Base-by-base conservation (phyloP, 2,797 vertebrate genomes). In the Geotrypetes seraphini region DNA sequence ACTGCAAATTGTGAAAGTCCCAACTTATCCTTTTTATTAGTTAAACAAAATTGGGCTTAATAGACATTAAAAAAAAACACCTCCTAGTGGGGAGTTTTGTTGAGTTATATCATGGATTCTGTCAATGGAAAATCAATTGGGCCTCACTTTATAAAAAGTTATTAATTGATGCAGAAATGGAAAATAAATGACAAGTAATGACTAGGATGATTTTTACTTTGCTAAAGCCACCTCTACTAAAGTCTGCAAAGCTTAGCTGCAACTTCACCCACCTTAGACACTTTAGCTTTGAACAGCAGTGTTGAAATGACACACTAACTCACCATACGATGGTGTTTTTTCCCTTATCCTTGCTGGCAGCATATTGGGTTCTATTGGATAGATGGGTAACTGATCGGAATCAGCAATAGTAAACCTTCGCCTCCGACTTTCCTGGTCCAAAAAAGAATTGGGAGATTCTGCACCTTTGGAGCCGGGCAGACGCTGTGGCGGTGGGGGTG, bases 381-480 rank as follows among this genome's bases (percentile, higher is more conserved):
- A 77, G 1, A 54, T 42, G 3, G 50, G 54, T 5, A 79, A 28
- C 43, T 75, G 76, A 40, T 86, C 75, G 0, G 83, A 88, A 26
- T 94, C 84, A 0, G 71, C 57, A 1, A 82, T 75, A 15, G 85
- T 82, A 37, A 80, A 83, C 25, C 85, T 75, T 3, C 81, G 63
- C 14, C 75, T 79, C 15, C 70, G 61, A 13, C 59, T 64, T 31
- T 92, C 86, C 10, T 85, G 75, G 56, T 96, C 91, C 65, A 94
- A 60, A 46, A 83, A 86, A 9, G 90, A 92, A 65, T 92, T 93
- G 0, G 90, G 90, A 23, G 91, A 97, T 63, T 96, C 90, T 0
- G 87, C 86, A 1, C 92, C 88, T 51, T 73, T 33, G 50, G 70
- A 50, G 25, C 66, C 51, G 53, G 52, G 31, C 43, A 71, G 56